Conservation (phyloP, 2,113 vertebrate species). For the Rhea pennata region DNA sequence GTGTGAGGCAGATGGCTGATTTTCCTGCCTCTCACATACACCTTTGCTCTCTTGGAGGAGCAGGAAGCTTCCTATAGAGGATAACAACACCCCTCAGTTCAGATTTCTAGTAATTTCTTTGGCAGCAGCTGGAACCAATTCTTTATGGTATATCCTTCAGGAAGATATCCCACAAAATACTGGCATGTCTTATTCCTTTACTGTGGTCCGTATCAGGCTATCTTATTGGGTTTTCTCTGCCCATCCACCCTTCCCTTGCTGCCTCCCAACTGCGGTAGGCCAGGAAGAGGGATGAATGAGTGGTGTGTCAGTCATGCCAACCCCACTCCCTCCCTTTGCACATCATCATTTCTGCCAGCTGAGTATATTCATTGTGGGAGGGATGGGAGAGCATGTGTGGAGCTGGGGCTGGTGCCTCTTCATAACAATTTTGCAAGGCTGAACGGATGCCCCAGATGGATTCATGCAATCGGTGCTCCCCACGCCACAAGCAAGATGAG, state of each 20-base stretch:
- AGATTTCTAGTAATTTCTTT: not conserved
- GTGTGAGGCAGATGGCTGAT: not conserved
- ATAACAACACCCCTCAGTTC: not conserved
- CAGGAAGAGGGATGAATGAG: not conserved
- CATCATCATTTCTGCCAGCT: not conserved
- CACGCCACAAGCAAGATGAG: not conserved
- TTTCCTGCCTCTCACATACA: not conserved
- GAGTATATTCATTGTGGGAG: not conserved
- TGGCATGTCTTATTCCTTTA: not conserved
- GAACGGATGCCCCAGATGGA: not conserved
- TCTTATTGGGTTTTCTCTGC: not conserved
- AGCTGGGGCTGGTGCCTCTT: not conserved
- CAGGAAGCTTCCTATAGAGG: not conserved
- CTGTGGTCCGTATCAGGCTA: not conserved
- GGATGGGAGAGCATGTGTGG: not conserved
- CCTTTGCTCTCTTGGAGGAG: not conserved
- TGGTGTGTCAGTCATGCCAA: fast-evolving
- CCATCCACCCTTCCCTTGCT: fast-evolving
- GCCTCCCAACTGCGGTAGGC: not conserved
- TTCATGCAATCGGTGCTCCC: not conserved
- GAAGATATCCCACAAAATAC: not conserved
- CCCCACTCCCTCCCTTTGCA: not conserved
- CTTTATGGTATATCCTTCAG: not conserved
- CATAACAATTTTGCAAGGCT: not conserved
- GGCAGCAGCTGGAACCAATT: fast-evolving